These are phyloP conservation scores for Sorex araneus DNA, from an alignment of 2,113 vertebrate genomes.

Conservation along the genomic window DNA sequence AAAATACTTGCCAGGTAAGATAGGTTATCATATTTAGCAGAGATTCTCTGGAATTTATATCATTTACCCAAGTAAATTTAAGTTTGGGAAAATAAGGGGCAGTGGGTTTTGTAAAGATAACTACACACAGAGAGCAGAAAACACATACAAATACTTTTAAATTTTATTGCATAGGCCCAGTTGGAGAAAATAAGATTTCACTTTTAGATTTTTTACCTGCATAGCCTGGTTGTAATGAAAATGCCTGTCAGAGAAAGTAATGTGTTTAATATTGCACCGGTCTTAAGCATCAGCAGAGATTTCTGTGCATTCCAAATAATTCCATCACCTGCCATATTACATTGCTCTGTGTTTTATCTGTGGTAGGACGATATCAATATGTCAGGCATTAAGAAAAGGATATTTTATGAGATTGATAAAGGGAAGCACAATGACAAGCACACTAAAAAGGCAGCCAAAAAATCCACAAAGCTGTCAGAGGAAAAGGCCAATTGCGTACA, in stretches of 20 bases:
- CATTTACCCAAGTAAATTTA: conserved; percentile 5
- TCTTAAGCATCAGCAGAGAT: conserved; percentile 89
- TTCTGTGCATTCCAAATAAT: conserved; percentile 89
- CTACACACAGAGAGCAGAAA: not conserved
- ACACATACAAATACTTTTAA: conserved; percentile 63
- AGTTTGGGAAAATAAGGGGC: conserved; percentile 17
- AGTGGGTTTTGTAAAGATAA: conserved; percentile 31
- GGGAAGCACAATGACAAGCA: conserved; percentile 87
- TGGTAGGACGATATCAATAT: conserved; percentile 88
- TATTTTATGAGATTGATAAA: conserved; percentile 88
- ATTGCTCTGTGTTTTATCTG: conserved; percentile 89
- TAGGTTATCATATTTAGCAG: not conserved
- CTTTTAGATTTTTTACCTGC: conserved; percentile 86
- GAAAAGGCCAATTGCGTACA: conserved; percentile 72
- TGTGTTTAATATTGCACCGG: conserved; percentile 90
- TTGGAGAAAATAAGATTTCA: conserved; percentile 86
- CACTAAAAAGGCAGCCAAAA: conserved; percentile 86
- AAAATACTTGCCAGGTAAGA: not conserved
- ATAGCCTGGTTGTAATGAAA: conserved; percentile 87
- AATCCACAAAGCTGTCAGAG: conserved; percentile 80
- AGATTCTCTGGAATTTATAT: not conserved
- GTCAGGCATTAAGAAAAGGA: conserved; percentile 87
- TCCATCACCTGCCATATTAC: conserved; percentile 88
- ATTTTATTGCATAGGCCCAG: conserved; percentile 84
- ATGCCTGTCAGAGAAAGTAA: conserved; percentile 90